phyloP scores from a whole-genome alignment of 37 sponge, comb jelly and placozoan species.

The Agelas oroides region DNA sequence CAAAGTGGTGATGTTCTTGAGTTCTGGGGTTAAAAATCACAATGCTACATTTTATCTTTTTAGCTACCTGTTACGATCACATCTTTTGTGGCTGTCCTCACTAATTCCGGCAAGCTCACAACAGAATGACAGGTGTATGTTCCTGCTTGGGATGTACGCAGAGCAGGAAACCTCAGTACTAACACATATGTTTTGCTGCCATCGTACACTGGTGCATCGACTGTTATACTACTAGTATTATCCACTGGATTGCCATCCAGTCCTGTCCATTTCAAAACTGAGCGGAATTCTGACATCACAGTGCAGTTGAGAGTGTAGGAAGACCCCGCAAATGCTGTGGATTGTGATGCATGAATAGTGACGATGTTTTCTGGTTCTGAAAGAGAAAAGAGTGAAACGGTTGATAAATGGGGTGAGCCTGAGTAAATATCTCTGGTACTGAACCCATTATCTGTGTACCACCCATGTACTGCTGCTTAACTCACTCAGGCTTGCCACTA shows the following conservation, averaged over 20 bases:
- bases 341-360: too few species aligned
- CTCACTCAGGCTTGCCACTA: too few species aligned
- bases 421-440: too few species aligned
- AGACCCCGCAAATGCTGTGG: neutral
- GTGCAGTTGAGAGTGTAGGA: conserved; percentile 6
- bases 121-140: conserved; percentile 2
- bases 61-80: neutral
- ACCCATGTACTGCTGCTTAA: too few species aligned
- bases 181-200: neutral
- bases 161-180: neutral
- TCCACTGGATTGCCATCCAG: neutral
- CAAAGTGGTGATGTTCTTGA: too few species aligned
- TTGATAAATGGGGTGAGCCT: too few species aligned
- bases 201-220: neutral
- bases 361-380: too few species aligned
- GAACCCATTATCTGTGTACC: too few species aligned
- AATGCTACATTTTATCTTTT: too few species aligned
- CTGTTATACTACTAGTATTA: neutral
- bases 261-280: conserved; percentile 10
- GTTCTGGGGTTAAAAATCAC: too few species aligned
- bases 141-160: conserved; percentile 20
- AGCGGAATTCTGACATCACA: neutral
- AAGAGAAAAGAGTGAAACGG: too few species aligned
- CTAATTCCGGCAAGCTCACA: neutral
- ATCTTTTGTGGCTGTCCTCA: neutral